Conservation (phyloP, 2,113 vertebrate genomes). For the Tautogolabrus adspersus region DNA sequence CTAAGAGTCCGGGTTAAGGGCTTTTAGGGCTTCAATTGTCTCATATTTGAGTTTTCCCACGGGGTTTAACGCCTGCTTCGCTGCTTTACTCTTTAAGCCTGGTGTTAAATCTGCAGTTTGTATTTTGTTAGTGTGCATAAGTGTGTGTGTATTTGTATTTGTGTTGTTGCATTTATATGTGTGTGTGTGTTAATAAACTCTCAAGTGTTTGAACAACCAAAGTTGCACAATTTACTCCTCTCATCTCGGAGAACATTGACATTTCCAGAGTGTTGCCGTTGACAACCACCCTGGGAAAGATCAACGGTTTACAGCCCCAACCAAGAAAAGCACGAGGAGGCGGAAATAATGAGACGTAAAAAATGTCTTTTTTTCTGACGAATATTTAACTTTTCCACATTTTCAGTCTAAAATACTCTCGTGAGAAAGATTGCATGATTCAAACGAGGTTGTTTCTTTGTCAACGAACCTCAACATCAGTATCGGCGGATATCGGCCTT, state of each 20-base stretch:
- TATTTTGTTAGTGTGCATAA: slow-evolving; percentile 36
- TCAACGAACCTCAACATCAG: too few species aligned
- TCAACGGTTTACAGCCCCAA: slow-evolving; percentile 48
- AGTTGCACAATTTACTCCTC: slow-evolving; percentile 63
- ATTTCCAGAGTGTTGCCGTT: slow-evolving; percentile 71
- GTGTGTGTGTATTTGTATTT: slow-evolving; percentile 1
- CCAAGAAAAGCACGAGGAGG: slow-evolving; percentile 18
- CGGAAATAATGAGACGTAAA: slow-evolving; percentile 56
- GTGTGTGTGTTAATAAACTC: slow-evolving; percentile 62
- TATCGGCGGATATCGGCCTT: too few species aligned
- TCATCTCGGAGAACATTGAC: slow-evolving; percentile 69
- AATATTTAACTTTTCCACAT: slow-evolving; percentile 3
- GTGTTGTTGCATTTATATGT: slow-evolving; percentile 9
- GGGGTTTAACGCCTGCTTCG: slow-evolving; percentile 49
- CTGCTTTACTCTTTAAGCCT: slow-evolving; percentile 26
- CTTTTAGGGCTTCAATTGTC: slow-evolving; percentile 63
- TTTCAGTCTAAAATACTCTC: background rate
- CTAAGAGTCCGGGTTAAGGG: slow-evolving; percentile 48
- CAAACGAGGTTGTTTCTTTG: too few species aligned
- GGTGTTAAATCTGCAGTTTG: slow-evolving; percentile 32
- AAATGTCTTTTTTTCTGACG: slow-evolving; percentile 30
- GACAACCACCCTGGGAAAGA: slow-evolving; percentile 78
- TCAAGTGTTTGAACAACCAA: slow-evolving; percentile 70
- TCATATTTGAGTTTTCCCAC: slow-evolving; percentile 76
- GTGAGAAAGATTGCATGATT: too few species aligned